Evolutionary conservation across 2,888 invertebrate genomes (phyloP), one percentile per base, ranked within the genome.

Genomic region (Tortrix viridana): DNA sequence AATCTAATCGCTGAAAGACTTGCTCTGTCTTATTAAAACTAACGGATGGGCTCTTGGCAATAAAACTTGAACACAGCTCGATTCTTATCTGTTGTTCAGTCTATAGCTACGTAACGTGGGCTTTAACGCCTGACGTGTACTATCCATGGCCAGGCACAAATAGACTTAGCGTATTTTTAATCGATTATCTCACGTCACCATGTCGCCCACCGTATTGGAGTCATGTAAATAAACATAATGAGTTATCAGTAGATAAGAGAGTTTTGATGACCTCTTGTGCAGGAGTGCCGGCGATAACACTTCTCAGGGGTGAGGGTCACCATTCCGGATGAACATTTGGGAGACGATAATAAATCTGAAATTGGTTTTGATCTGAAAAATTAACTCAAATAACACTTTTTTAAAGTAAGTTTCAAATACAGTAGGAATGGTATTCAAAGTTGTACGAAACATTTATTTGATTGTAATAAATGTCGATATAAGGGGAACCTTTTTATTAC

Each of bases 31-130:
- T 26, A 20, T 62, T 47, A 57, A 38, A 54, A 57, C 44, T 18
- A 22, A 38, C 52, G 50, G 62, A 62, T 52, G 62, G 57, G 62
- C 62, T 46, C 43, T 19, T 44, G 50, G 50, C 26, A 52, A 62
- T 62, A 57, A 61, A 50, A 46, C 32, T 43, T 38, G 22, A 44
- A 19, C 56, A 50, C 50, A 50, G 61, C 61, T 41, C 32, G 53
- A 41, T 44, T 16, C 46, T 62, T 62, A 62, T 62, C 46, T 57
- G 50, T 57, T 57, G 18, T 62, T 57, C 38, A 46, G 56, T 62
- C 56, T 57, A 38, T n/a, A 44, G 32, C 19, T 20, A 48, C 26
- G 44, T 48, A 43, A 37, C 22, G 14, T 19, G 20, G 9, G 49
- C 55, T 5, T n/a, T 32, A 16, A 23, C 12, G 19, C 9, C 26